Base-by-base conservation (phyloP, 2,113 vertebrate species). In the Tiliqua scincoides region DNA sequence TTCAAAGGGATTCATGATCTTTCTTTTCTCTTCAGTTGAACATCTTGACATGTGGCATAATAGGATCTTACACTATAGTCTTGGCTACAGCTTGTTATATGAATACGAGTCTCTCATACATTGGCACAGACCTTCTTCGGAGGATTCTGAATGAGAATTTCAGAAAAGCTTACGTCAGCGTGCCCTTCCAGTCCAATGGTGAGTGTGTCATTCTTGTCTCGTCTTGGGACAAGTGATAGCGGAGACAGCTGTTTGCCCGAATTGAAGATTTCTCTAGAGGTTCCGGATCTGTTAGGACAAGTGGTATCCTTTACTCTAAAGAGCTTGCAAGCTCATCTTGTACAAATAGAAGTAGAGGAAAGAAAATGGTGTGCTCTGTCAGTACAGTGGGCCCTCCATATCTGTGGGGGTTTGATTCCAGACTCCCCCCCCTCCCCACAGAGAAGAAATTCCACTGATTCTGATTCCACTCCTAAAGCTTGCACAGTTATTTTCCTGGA, bases 91-190 rank as follows among this genome's bases (percentile, higher is more conserved):
- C 97, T 86, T 97, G 97, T 83, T 99, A 97, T 20, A n/a, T 97
- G n/a, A 97, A 97, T 93, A 99, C 98, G 73, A 98, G 98, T 91
- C 97, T 99, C 32, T 97, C 98, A 85, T 98, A 97, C 92, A 97
- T 99, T 93, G 97, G 97, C 0, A 93, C 98, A 81, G 97, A 99
- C 71, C 73, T 98, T 63, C 97, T 99, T 90, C 98, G 97, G 84
- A 98, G 98, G 80, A 88, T 98, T 21, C 96, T 99, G 83, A 97
- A 97, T 89, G 37, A 90, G 37, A 91, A 96, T 91, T 99, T 97
- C 97, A 98, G 27, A 74, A 85, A 92, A 23, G 93, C 94, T 70
- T 97, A 98, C 92, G 96, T 97, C 14, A 97, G 95, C 3, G 97
- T 97, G 75, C 98, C 98, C 52, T 97, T 99, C 89, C 98, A 98